A percentile compares a stretch with the other conserved stretches of the same genome.
Evolutionary conservation across 2,113 vertebrate species (phyloP).

Genomic region (human): DNA sequence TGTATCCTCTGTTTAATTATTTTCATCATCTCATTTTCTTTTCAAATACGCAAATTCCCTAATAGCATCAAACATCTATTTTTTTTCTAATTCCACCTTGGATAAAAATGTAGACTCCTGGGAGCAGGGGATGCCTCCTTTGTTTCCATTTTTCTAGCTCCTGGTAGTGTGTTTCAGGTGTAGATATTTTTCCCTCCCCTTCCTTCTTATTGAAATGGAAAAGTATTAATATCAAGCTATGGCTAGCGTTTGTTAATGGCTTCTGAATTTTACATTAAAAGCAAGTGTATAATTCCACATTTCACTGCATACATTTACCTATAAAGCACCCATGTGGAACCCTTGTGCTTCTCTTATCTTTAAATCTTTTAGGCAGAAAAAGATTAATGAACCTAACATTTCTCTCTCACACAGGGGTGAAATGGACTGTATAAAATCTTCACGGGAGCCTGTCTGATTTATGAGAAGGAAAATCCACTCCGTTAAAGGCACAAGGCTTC

Average conservation of each 20-base stretch:
- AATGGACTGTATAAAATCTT: neutral
- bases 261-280: neutral
- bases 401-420: neutral
- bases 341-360: neutral
- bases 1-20: neutral
- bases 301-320: neutral
- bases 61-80: neutral
- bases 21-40: neutral
- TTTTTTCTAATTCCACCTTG: neutral
- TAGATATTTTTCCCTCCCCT: no score
- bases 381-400: neutral
- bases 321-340: neutral
- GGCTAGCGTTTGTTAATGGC: neutral
- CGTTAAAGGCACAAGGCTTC: neutral
- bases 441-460: neutral
- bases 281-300: neutral
- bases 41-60: neutral
- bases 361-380: neutral
- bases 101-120: fast-evolving
- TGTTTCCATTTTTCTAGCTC: no score
- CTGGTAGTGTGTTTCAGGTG: neutral
- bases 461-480: constrained; percentile 17
- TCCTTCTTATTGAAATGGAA: neutral
- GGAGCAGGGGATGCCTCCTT: fast-evolving
- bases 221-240: neutral